A percentile compares a stretch with the other conserved stretches of the same genome.
phyloP scores from a whole-genome alignment of 2,888 invertebrate species.

The Metallyticus violacea region DNA sequence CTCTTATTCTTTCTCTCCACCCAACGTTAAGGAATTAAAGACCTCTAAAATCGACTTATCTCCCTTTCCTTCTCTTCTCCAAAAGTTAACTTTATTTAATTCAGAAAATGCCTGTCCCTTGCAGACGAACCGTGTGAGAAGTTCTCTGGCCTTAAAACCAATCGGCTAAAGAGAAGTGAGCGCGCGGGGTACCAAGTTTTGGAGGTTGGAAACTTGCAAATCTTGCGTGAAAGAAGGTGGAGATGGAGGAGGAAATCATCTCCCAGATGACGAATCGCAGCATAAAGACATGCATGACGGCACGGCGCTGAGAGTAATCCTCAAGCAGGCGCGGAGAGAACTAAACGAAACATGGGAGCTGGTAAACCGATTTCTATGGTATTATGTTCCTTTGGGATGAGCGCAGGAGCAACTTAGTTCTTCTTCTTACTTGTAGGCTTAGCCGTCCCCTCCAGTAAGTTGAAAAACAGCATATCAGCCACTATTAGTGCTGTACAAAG shows the following conservation, averaged over 20 bases:
- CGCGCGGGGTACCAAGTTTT: background rate
- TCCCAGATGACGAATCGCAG: background rate
- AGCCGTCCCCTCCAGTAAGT: background rate
- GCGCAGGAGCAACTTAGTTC: background rate
- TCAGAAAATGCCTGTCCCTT: background rate
- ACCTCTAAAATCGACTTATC: background rate
- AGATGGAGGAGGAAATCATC: too few relatives aligned
- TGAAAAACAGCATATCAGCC: too few relatives aligned
- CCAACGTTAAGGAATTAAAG: background rate
- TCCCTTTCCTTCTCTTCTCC: background rate
- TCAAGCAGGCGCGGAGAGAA: background rate
- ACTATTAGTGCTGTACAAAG: too few relatives aligned
- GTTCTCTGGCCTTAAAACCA: too few relatives aligned
- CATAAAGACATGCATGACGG: background rate
- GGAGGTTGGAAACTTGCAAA: too few relatives aligned
- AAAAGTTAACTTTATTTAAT: background rate
- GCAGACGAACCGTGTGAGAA: too few relatives aligned
- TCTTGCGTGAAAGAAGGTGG: too few relatives aligned
- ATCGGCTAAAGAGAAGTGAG: too few relatives aligned
- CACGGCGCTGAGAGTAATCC: background rate
- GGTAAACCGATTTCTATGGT: background rate
- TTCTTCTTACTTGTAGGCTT: background rate
- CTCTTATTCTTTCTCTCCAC: too few relatives aligned
- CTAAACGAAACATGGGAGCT: background rate
- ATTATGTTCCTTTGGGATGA: background rate